phyloP scores from a whole-genome alignment of 1,140 invertebrate species.

The Drosophila tristis region DNA sequence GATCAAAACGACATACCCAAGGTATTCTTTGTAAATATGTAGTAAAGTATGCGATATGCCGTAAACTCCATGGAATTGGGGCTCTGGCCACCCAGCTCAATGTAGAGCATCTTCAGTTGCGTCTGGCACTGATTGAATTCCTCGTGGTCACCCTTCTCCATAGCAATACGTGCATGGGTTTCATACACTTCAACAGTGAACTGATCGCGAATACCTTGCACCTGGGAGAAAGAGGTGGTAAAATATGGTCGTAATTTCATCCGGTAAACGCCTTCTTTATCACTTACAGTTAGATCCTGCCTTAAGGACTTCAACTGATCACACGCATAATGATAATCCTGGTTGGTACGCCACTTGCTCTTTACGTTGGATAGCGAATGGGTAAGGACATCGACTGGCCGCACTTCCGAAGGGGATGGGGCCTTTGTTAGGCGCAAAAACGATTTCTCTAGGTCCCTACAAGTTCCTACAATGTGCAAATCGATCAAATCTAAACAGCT shows the following conservation, averaged over 20 bases:
- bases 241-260: background rate
- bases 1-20: constrained; percentile 88
- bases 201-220: constrained; percentile 96
- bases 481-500: constrained; percentile 89
- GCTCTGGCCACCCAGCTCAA: constrained; percentile 88
- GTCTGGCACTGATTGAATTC: constrained; percentile 99
- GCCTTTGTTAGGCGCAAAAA: constrained; percentile 98
- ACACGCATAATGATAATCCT: constrained; percentile 98
- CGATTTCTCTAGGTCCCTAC: constrained; percentile 95
- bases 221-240: constrained; percentile 85
- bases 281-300: constrained; percentile 97
- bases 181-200: constrained; percentile 99
- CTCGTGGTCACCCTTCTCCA: constrained; percentile 98
- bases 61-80: constrained; percentile 94
- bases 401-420: constrained; percentile 95
- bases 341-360: constrained; percentile 93
- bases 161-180: constrained; percentile 97
- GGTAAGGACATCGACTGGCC: constrained; percentile 93
- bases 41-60: constrained; percentile 98
- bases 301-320: constrained; percentile 99
- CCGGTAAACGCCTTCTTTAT: no score
- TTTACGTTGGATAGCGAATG: constrained; percentile 96
- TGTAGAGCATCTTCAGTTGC: constrained; percentile 96
- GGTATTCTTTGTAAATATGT: constrained; percentile 98
- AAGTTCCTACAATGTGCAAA: constrained; percentile 96